Evolutionary conservation across 2,113 vertebrate species (phyloP), one percentile per base, ranked within the genome.

Genomic region (Rhabdomys dilectus): DNA sequence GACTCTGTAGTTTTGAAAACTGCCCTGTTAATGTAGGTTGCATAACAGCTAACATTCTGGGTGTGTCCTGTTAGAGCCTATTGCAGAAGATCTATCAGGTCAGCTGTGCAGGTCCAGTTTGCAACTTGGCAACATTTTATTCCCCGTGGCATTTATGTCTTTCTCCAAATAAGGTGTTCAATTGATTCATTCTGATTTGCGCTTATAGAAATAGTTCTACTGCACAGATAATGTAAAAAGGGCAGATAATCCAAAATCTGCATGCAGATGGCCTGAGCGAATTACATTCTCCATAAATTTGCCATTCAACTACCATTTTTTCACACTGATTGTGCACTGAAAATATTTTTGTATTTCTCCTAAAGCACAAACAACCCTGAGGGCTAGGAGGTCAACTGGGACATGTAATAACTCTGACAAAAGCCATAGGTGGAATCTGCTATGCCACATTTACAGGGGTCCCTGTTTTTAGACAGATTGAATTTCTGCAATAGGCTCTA

Each of bases 151-250:
- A 66, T 93, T 95, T 86, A 13, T 92, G 7, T 66, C 88, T 94
- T 91, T 95, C 93, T 82, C 80, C 86, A 96, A 75, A 96, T 29
- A 95, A n/a, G 24, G 64, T 64, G 24, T 91, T 91, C 94, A 89
- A 87, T 9, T 13, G 94, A 91, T 80, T 86, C 68, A 45, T 88
- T 88, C 88, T 95, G 58, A 86, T 86, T 51, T 87, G 84, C 10
- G 89, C 45, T 89, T 56, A 56, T 89, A 85, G 85, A 78, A 78
- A 92, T 95, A 95, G 62, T 66, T 60, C 87, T 60, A 78, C 0
- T 62, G n/a, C 22, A 68, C 0, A 93, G 86, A 92, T 80, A 96
- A 78, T 53, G 91, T n/a, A 77, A 7, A 91, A 94, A 58, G 29
- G 89, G n/a, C n/a, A 94, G 88, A 89, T 91, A 78, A 72, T 58